phyloP scores from a whole-genome alignment of 2,888 invertebrate genomes.

The Cataglyphis livida region DNA sequence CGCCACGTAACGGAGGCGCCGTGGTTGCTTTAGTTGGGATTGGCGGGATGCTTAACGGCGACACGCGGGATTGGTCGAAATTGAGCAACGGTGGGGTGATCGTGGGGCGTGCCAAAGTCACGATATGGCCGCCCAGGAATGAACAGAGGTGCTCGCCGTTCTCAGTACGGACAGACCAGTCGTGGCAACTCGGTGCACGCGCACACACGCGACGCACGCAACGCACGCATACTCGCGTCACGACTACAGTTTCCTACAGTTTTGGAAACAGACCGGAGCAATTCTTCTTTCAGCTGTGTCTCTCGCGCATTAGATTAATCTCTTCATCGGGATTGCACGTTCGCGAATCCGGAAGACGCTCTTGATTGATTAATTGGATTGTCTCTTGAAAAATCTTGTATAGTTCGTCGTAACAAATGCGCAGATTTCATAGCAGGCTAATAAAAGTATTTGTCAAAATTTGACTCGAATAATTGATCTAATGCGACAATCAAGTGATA shows the following conservation, averaged over 20 bases:
- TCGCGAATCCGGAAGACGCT: neutral
- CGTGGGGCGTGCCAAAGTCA: slow-evolving; percentile 75
- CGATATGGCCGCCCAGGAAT: slow-evolving; percentile 84
- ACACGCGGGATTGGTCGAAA: slow-evolving; percentile 71
- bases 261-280: slow-evolving; percentile 1
- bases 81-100: slow-evolving; percentile 72
- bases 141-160: slow-evolving; percentile 61
- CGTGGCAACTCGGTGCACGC: slow-evolving; percentile 79
- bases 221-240: slow-evolving; percentile 64
- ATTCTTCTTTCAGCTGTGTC: neutral
- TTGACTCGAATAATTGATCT: neutral
- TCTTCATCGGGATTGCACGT: neutral
- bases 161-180: slow-evolving; percentile 77
- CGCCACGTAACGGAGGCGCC: slow-evolving; percentile 68
- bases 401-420: neutral
- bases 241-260: slow-evolving; percentile 19
- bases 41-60: slow-evolving; percentile 70
- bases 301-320: neutral
- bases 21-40: slow-evolving; percentile 62
- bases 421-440: neutral
- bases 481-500: slow-evolving; percentile 21
- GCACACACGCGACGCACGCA: slow-evolving; percentile 52
- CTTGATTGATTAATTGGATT: neutral
- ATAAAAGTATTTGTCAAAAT: neutral
- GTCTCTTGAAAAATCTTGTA: neutral